These are phyloP conservation scores for Buphagus erythrorhynchus DNA, from an alignment of 2,797 vertebrate genomes.

Conservation along the genomic window DNA sequence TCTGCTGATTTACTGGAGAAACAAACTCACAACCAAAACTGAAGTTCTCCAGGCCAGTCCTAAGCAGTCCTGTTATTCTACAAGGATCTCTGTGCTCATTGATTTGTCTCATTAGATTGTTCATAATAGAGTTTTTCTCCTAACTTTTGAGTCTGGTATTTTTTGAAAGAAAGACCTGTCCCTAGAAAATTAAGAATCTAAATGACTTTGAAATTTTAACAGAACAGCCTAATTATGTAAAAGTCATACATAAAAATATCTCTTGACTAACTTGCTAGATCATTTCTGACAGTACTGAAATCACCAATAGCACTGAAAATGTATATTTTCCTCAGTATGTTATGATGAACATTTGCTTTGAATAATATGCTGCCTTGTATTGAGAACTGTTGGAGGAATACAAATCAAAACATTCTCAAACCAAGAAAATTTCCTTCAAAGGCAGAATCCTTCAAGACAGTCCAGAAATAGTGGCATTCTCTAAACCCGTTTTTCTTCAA, in stretches of 20 bases:
- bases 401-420: slow-evolving; percentile 27
- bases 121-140: neutral
- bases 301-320: neutral
- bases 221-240: neutral
- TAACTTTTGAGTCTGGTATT: neutral
- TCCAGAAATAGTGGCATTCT: neutral
- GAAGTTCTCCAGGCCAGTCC: neutral
- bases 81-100: neutral
- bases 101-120: neutral
- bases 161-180: neutral
- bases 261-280: neutral
- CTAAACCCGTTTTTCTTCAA: neutral
- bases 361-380: neutral
- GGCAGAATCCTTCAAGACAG: neutral
- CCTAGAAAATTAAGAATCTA: neutral
- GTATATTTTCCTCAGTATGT: neutral
- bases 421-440: slow-evolving; percentile 19
- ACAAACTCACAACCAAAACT: neutral
- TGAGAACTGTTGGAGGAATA: neutral
- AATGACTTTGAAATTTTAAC: neutral
- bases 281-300: neutral
- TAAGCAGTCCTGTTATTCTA: neutral
- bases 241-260: neutral
- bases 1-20: neutral
- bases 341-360: neutral